These are phyloP conservation scores for Columba livia DNA, from an alignment of 2,113 vertebrate species.

Conservation along the genomic window DNA sequence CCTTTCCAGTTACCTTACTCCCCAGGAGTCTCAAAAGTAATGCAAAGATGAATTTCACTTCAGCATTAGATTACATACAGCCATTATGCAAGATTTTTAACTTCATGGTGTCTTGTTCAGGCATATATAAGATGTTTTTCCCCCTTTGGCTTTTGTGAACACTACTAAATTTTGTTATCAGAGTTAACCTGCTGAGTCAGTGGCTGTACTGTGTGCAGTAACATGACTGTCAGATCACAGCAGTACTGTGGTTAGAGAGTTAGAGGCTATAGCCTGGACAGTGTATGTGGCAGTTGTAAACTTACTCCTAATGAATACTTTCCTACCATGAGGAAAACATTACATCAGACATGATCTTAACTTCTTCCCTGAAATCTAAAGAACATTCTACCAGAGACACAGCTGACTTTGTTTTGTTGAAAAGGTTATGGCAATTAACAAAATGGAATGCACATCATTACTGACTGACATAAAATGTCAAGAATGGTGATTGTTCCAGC, in stretches of 20 bases:
- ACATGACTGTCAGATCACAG: neutral
- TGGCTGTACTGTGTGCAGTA: neutral
- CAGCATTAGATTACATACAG: neutral
- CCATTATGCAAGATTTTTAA: neutral
- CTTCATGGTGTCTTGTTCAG: neutral
- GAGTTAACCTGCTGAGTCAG: neutral
- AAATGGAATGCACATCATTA: neutral
- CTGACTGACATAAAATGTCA: neutral
- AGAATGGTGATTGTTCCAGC: neutral
- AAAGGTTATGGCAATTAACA: neutral
- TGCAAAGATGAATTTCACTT: neutral
- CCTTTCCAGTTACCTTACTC: neutral
- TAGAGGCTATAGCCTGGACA: neutral
- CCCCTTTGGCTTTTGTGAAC: neutral
- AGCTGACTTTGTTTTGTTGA: neutral
- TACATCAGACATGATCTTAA: neutral
- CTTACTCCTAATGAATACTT: neutral
- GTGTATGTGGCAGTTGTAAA: neutral
- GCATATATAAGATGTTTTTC: neutral
- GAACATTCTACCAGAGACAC: neutral
- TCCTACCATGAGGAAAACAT: neutral
- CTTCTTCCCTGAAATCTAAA: neutral
- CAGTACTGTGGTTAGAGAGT: neutral
- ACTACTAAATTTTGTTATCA: neutral
- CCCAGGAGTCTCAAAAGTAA: neutral